A percentile compares a stretch with the other conserved stretches of the same genome.
These are phyloP conservation scores for Sebastes hopkinsi DNA, from an alignment of 2,797 vertebrate species.

Conservation along the genomic window DNA sequence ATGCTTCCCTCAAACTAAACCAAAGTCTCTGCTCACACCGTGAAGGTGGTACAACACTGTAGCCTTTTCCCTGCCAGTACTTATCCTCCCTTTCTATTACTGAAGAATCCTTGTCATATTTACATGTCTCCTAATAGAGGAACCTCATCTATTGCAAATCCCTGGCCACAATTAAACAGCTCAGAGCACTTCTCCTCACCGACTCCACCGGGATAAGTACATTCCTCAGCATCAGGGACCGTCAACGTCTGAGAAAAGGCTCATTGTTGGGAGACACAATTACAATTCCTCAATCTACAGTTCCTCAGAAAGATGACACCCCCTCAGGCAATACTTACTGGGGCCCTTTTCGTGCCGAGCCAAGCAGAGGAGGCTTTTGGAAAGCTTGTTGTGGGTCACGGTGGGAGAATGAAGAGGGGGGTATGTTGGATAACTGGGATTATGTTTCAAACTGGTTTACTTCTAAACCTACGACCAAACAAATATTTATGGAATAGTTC, in stretches of 20 bases:
- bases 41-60: neutral
- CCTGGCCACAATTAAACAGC: conserved; percentile 38
- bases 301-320: conserved; percentile 46
- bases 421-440: conserved; percentile 3
- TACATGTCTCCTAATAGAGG: neutral
- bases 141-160: conserved; percentile 39
- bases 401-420: conserved; percentile 15
- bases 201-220: conserved; percentile 39
- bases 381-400: conserved; percentile 19
- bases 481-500: conserved; percentile 35
- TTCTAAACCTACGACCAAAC: conserved; percentile 22
- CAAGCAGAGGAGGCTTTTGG: conserved; percentile 8
- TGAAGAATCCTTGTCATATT: conserved; percentile 34
- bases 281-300: conserved; percentile 21
- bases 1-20: neutral
- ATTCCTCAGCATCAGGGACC: conserved; percentile 50
- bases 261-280: conserved; percentile 55
- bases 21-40: neutral
- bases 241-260: conserved; percentile 38
- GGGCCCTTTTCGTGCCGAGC: conserved; percentile 4
- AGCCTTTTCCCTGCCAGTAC: neutral
- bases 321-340: conserved; percentile 24
- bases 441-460: conserved; percentile 30
- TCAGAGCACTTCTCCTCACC: conserved; percentile 9
- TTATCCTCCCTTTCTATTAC: neutral